Conservation (phyloP, 2,113 vertebrate species). For the Chamaetylas fuelleborni region DNA sequence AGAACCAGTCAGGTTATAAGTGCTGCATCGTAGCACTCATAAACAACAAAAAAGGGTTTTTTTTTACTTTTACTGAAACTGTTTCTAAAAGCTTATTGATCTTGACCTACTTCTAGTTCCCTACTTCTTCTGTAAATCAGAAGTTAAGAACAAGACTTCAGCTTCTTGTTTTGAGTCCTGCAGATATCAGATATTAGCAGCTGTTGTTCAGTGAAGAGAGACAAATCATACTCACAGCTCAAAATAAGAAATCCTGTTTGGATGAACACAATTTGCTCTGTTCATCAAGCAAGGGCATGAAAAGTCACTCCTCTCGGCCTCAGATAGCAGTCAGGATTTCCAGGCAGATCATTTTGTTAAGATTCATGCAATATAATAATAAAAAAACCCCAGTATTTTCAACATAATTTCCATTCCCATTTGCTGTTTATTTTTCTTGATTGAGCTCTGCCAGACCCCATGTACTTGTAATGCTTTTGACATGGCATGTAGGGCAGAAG, state of each 20-base stretch:
- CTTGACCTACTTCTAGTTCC: background rate
- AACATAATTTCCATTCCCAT: background rate
- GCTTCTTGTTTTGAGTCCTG: background rate
- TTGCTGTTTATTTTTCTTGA: background rate
- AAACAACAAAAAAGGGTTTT: background rate
- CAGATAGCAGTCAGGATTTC: background rate
- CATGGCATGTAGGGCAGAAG: background rate
- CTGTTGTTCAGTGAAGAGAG: conserved; percentile 5
- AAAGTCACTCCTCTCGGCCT: background rate
- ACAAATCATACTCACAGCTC: background rate
- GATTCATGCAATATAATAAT: background rate
- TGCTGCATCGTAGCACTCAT: background rate
- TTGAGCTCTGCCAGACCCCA: background rate
- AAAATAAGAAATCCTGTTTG: background rate
- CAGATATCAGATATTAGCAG: background rate
- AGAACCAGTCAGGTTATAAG: background rate
- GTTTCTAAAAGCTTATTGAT: background rate
- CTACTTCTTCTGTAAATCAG: background rate
- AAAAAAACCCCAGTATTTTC: background rate
- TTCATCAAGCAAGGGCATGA: background rate
- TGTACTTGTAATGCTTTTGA: background rate
- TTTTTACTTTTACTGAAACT: background rate
- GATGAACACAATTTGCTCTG: background rate
- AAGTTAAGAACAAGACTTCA: background rate
- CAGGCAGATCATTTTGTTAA: background rate